phyloP scores from a whole-genome alignment of 2,113 vertebrate genomes.

The Xenotilapia flavipinnis region DNA sequence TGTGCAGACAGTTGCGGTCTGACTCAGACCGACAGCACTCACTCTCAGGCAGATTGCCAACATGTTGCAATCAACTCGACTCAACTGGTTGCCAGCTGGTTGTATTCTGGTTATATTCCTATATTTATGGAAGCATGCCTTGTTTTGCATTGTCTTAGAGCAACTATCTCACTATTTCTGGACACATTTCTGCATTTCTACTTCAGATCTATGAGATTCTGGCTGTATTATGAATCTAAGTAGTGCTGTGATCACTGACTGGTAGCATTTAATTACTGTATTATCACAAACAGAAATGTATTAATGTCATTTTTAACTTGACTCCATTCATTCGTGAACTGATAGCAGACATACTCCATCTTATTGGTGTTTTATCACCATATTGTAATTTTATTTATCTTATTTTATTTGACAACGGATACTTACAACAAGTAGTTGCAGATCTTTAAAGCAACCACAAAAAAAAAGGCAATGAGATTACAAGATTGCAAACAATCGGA shows the following conservation, averaged over 20 bases:
- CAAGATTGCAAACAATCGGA: not conserved
- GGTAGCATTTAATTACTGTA: not conserved
- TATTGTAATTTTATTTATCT: not conserved
- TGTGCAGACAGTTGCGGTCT: not conserved
- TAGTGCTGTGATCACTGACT: too few relatives aligned
- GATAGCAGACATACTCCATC: not conserved
- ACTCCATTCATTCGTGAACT: not conserved
- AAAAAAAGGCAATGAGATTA: not conserved
- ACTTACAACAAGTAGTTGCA: not conserved
- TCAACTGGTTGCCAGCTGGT: not conserved
- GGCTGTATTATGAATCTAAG: not conserved
- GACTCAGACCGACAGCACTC: not conserved
- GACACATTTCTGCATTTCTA: not conserved
- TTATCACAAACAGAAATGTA: not conserved
- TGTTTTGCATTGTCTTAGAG: not conserved
- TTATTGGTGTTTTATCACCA: not conserved
- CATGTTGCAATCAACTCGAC: not conserved
- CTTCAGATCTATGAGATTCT: not conserved
- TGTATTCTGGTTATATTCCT: not conserved
- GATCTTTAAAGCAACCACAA: not conserved
- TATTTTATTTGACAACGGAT: not conserved
- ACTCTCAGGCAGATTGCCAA: not conserved
- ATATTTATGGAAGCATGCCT: fast-evolving
- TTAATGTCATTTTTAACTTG: not conserved
- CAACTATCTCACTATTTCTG: not conserved